A percentile compares a stretch with the other conserved stretches of the same genome.
These are phyloP conservation scores for Diploscapter pachys DNA, from an alignment of 1,140 invertebrate species.

Conservation along the genomic window DNA sequence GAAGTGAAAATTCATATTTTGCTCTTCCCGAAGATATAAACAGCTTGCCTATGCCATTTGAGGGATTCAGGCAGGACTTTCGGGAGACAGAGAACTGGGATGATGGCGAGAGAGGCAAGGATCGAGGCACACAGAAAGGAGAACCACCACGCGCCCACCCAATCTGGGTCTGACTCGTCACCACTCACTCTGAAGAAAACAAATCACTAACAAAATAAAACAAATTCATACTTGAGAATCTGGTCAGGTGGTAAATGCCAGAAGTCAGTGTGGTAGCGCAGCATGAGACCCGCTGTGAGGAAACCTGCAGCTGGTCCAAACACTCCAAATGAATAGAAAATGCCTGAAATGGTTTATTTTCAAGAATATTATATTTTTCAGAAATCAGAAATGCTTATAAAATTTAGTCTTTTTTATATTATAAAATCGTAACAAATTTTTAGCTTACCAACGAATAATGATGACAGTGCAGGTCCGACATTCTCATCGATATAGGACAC, in stretches of 20 bases:
- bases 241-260: constrained; percentile 42
- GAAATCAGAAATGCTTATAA: background rate
- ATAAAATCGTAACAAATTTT: no score
- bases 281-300: constrained; percentile 46
- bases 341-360: constrained; percentile 34
- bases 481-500: constrained; percentile 59
- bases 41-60: constrained; percentile 53
- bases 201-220: background rate
- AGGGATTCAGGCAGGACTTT: constrained; percentile 57
- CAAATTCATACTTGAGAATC: constrained; percentile 16
- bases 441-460: constrained; percentile 49
- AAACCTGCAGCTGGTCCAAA: constrained; percentile 58
- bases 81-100: constrained; percentile 53
- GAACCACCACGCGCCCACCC: constrained; percentile 59
- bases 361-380: background rate
- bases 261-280: constrained; percentile 57
- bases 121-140: constrained; percentile 48
- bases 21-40: no score
- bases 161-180: constrained; percentile 57
- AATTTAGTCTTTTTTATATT: no score
- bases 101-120: constrained; percentile 49
- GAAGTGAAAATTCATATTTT: no score
- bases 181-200: constrained; percentile 12
- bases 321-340: constrained; percentile 58
- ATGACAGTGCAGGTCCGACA: constrained; percentile 55